Conservation (phyloP, 2,888 invertebrate species). For the Drosophila sordidula region DNA sequence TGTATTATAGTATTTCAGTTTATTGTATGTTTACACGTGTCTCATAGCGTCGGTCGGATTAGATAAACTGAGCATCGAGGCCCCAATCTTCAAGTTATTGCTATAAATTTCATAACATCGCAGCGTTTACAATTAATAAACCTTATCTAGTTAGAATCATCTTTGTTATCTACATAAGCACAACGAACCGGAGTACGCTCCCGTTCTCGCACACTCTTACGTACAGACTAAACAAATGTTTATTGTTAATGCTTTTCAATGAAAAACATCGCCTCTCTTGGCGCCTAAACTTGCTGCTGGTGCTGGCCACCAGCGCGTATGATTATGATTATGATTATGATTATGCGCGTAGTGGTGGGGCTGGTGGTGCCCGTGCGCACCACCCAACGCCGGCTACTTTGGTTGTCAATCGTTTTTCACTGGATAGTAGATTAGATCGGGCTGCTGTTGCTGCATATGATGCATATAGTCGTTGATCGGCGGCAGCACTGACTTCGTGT, state of each 20-base stretch:
- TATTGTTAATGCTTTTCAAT: slow-evolving; percentile 65
- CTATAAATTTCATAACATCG: slow-evolving; percentile 45
- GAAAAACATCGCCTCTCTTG: slow-evolving; percentile 83
- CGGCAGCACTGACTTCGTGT: slow-evolving; percentile 83
- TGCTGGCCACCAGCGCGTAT: slow-evolving; percentile 73
- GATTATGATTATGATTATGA: slow-evolving; percentile 64
- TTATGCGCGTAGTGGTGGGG: slow-evolving; percentile 55
- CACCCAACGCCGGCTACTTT: slow-evolving; percentile 72
- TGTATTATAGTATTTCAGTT: slow-evolving; percentile 24
- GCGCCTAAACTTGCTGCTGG: slow-evolving; percentile 68
- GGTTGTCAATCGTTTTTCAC: slow-evolving; percentile 85
- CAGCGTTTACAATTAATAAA: slow-evolving; percentile 13
- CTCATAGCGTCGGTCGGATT: slow-evolving; percentile 72
- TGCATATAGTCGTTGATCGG: slow-evolving; percentile 85
- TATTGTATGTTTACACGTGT: slow-evolving; percentile 35
- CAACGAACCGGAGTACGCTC: slow-evolving; percentile 4
- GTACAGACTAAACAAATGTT: slow-evolving; percentile 39
- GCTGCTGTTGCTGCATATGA: slow-evolving; percentile 82
- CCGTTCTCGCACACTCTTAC: slow-evolving; percentile 9
- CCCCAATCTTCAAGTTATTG: slow-evolving; percentile 64
- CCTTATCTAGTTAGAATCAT: slow-evolving; percentile 57
- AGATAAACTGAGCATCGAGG: slow-evolving; percentile 54
- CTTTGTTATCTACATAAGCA: slow-evolving; percentile 49
- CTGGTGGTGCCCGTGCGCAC: slow-evolving; percentile 48
- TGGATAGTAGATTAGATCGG: slow-evolving; percentile 84